A percentile compares a stretch with the other conserved stretches of the same genome.
Conservation (phyloP, 2,113 vertebrate genomes). For the Leptodactylus fuscus region DNA sequence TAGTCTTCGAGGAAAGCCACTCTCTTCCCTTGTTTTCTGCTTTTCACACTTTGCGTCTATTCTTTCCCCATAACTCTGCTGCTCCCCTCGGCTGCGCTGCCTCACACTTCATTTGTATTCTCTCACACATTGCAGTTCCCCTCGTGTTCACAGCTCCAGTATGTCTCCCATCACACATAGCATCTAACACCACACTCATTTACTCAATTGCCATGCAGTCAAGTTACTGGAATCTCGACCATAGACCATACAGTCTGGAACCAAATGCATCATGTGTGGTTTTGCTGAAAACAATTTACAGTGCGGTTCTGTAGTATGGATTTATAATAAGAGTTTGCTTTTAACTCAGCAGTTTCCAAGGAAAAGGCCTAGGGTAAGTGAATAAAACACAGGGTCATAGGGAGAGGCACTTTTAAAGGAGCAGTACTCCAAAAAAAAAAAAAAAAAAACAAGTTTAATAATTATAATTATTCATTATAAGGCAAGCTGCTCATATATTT, state of each 20-base stretch:
- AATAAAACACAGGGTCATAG: too few species aligned
- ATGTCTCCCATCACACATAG: conserved; percentile 21
- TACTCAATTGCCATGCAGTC: conserved; percentile 18
- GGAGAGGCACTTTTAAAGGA: neutral
- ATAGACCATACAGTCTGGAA: neutral
- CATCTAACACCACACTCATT: conserved; percentile 12
- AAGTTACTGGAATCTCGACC: conserved; percentile 7
- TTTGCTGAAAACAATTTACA: conserved; percentile 1
- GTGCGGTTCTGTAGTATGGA: neutral
- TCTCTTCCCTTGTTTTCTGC: neutral
- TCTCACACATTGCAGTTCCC: conserved; percentile 6
- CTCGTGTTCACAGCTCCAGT: neutral
- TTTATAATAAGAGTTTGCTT: conserved; percentile 12
- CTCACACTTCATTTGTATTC: conserved; percentile 21
- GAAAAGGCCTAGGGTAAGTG: neutral
- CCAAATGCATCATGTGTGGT: conserved; percentile 5
- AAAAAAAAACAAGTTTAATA: too few species aligned
- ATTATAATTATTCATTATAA: neutral
- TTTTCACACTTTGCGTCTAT: conserved; percentile 21
- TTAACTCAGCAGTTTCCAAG: neutral
- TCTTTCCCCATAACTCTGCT: neutral
- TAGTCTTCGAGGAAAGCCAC: neutral
- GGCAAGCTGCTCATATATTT: neutral
- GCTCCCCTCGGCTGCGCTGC: neutral
- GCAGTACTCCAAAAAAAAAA: neutral